Percentiles rank a stretch among this genome's conserved stretches.
Conservation (phyloP, 2,113 vertebrate genomes). For the Corydoras sp. region DNA sequence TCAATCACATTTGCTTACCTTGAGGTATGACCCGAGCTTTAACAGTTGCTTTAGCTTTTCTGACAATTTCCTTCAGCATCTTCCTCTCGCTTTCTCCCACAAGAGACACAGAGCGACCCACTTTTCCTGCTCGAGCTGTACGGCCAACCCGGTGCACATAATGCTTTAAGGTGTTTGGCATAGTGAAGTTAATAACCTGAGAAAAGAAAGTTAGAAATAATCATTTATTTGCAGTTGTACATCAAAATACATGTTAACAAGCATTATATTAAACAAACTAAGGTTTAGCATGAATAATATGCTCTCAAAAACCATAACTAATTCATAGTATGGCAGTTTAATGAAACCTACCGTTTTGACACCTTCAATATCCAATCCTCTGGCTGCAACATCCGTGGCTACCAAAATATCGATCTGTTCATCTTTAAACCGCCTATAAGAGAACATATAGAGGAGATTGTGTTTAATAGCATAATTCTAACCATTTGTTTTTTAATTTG, state of each 20-base stretch:
- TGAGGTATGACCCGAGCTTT: constrained; percentile 89
- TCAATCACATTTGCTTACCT: constrained; percentile 59
- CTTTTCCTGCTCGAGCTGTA: constrained; percentile 83
- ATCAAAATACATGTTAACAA: background rate
- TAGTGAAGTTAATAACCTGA: constrained; percentile 97
- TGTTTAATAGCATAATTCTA: no score
- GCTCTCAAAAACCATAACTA: no score
- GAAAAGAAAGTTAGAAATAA: background rate
- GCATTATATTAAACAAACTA: no score
- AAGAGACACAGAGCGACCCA: constrained; percentile 87
- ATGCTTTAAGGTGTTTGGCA: constrained; percentile 92
- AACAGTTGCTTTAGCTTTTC: constrained; percentile 76
- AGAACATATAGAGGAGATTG: no score
- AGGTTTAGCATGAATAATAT: no score
- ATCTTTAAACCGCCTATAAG: constrained; percentile 89
- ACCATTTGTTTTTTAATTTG: no score
- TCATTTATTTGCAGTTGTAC: background rate
- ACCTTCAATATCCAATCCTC: constrained; percentile 91
- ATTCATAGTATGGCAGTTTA: no score
- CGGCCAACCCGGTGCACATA: constrained; percentile 94
- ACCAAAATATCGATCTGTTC: constrained; percentile 94
- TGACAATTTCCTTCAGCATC: constrained; percentile 93
- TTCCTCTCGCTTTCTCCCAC: constrained; percentile 91
- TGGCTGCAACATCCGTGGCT: constrained; percentile 92
- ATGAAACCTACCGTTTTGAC: constrained; percentile 84